Percentiles rank a stretch among this genome's conserved stretches.
These are phyloP conservation scores for Patiria pectinifera DNA, from an alignment of 53 echinoderm and acorn worm genomes.

Conservation along the genomic window DNA sequence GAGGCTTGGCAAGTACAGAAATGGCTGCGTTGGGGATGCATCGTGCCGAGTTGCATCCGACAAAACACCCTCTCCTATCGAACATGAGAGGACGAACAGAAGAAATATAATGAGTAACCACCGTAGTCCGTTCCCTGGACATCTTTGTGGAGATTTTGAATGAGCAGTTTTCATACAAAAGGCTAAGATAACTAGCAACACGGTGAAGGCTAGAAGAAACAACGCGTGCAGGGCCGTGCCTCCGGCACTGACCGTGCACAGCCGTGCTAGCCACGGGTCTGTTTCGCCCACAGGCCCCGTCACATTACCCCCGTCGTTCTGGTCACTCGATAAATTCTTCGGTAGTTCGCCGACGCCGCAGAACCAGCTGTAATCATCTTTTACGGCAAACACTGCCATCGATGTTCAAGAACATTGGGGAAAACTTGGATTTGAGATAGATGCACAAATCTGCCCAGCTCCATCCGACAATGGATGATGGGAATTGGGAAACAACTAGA, in stretches of 20 bases:
- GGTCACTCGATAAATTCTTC: not conserved
- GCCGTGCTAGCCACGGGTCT: not conserved
- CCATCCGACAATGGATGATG: no score
- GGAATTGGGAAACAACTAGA: no score
- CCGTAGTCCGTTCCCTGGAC: slow-evolving; percentile 29
- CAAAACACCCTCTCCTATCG: slow-evolving; percentile 59
- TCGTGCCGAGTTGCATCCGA: slow-evolving; percentile 52
- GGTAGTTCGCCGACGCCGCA: not conserved
- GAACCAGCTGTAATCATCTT: slow-evolving; percentile 23
- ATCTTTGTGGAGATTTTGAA: not conserved
- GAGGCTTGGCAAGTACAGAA: slow-evolving; percentile 54
- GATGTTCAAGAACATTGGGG: not conserved
- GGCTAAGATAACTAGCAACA: not conserved
- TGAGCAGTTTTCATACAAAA: not conserved
- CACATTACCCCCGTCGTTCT: no score
- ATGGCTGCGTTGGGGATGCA: slow-evolving; percentile 52
- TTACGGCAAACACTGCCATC: not conserved
- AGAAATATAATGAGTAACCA: slow-evolving; percentile 13
- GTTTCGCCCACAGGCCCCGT: no score
- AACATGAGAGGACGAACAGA: slow-evolving; percentile 3
- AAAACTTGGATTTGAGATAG: no score
- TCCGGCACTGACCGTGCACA: slow-evolving; percentile 26
- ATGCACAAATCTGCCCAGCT: no score
- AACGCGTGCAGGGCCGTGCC: slow-evolving; percentile 23
- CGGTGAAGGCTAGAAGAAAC: slow-evolving; percentile 17